These are phyloP conservation scores for Biston betularia DNA, from an alignment of 2,888 invertebrate species.

Conservation along the genomic window DNA sequence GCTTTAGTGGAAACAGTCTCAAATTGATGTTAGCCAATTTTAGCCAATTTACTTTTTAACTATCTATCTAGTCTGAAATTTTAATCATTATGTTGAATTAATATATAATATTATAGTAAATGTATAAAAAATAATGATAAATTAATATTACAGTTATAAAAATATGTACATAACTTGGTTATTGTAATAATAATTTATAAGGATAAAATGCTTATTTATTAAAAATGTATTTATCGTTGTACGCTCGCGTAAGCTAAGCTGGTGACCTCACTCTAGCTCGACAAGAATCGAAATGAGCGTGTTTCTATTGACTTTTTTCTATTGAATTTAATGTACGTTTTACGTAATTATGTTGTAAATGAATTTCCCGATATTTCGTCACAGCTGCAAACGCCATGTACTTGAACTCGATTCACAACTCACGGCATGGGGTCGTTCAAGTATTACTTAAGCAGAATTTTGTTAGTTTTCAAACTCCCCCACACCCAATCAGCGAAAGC, in stretches of 20 bases:
- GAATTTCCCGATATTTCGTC: too few species aligned
- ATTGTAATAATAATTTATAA: background rate
- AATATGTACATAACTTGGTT: slow-evolving; percentile 3
- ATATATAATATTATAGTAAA: background rate
- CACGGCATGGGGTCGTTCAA: too few species aligned
- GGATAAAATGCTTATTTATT: background rate
- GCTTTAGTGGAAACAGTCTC: background rate
- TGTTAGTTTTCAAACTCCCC: too few species aligned
- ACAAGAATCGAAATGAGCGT: background rate
- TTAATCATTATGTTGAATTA: background rate
- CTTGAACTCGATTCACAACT: too few species aligned
- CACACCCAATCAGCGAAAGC: too few species aligned
- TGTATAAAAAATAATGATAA: slow-evolving; percentile 1
- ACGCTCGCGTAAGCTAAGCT: background rate
- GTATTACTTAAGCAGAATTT: too few species aligned
- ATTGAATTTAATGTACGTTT: background rate
- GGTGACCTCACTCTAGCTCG: background rate
- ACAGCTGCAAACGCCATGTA: too few species aligned
- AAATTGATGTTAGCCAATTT: background rate
- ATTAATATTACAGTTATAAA: slow-evolving; percentile 3
- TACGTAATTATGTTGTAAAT: too few species aligned
- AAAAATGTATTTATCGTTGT: slow-evolving; percentile 1
- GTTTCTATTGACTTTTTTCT: background rate
- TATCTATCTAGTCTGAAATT: background rate
- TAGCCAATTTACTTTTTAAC: background rate